phyloP scores from a whole-genome alignment of 2,797 vertebrate genomes.

The Phyllotis vaccarum region DNA sequence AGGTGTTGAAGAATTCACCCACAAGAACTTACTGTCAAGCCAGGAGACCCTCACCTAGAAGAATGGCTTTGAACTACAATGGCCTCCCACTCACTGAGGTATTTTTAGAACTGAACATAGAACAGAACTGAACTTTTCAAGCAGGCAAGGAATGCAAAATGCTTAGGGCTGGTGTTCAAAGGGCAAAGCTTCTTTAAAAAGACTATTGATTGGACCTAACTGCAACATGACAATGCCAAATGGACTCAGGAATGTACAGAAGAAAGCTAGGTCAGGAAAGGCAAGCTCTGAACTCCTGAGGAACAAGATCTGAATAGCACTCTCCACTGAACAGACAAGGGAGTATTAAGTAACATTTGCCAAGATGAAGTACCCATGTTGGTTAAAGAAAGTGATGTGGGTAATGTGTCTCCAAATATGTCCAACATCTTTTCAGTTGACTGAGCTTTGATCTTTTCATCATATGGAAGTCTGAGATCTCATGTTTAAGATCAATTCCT shows the following conservation, averaged over 20 bases:
- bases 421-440: conserved; percentile 25
- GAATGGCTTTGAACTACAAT: conserved; percentile 46
- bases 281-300: not conserved
- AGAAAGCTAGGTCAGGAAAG: conserved; percentile 15
- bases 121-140: conserved; percentile 75
- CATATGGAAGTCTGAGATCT: not conserved
- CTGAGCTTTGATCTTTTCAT: conserved; percentile 32
- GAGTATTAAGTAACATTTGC: not conserved
- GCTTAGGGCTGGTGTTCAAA: conserved; percentile 77
- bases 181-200: conserved; percentile 78
- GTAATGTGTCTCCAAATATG: not conserved
- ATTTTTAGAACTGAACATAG: conserved; percentile 71
- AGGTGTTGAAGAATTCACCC: not conserved
- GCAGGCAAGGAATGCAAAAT: conserved; percentile 65
- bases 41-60: not conserved
- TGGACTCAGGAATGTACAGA: not conserved
- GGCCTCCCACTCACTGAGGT: conserved; percentile 39
- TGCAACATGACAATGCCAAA: conserved; percentile 57
- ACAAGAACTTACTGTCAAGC: not conserved
- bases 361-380: not conserved
- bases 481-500: conserved; percentile 5
- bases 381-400: not conserved
- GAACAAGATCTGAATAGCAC: not conserved
- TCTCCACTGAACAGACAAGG: not conserved
- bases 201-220: conserved; percentile 67